phyloP scores from a whole-genome alignment of 2,113 vertebrate genomes.

The Sturnus vulgaris region DNA sequence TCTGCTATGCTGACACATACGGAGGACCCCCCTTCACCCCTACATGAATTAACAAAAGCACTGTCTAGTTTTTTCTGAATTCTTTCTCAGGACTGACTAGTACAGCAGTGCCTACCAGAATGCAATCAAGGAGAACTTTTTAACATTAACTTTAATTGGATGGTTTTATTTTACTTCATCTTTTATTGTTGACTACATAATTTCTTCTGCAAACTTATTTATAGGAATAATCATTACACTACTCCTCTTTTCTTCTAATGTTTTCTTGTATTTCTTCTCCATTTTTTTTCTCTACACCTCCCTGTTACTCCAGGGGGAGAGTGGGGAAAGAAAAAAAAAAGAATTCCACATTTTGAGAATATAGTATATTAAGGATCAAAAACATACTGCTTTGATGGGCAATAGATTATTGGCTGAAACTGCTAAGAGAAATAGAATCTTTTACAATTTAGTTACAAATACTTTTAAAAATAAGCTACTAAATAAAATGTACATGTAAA shows the following conservation, averaged over 20 bases:
- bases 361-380: not conserved
- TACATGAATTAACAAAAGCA: not conserved
- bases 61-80: not conserved
- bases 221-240: not conserved
- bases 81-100: not conserved
- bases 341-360: not conserved
- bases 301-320: not conserved
- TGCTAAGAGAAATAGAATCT: not conserved
- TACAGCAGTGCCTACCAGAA: not conserved
- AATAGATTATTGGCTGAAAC: not conserved
- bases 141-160: not conserved
- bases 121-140: not conserved
- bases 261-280: not conserved
- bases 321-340: not conserved
- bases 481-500: not conserved
- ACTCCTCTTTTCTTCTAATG: not conserved
- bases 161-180: not conserved
- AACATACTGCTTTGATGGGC: not conserved
- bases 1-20: not conserved
- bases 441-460: not conserved
- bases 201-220: not conserved
- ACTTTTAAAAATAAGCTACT: not conserved
- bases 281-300: not conserved
- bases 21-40: not conserved
- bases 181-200: not conserved